phyloP scores from a whole-genome alignment of 1,140 invertebrate genomes.

The Caenorhabditis tropicalis region DNA sequence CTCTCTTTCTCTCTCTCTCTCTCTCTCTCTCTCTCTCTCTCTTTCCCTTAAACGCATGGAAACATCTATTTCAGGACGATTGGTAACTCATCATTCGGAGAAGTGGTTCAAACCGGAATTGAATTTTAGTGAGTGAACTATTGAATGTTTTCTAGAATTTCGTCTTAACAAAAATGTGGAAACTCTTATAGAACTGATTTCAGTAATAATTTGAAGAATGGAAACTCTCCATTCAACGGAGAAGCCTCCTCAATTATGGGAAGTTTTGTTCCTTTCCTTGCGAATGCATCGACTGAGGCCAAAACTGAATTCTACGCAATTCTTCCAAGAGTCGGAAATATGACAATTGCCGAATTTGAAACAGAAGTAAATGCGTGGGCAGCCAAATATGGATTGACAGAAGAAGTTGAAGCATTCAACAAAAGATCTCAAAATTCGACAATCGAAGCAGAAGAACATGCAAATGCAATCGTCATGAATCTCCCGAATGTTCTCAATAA shows the following conservation, averaged over 20 bases:
- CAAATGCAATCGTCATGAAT: neutral
- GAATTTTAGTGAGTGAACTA: neutral
- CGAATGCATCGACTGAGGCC: neutral
- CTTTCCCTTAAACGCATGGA: too few relatives aligned
- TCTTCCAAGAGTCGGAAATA: slow-evolving; percentile 18
- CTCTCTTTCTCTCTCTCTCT: too few relatives aligned
- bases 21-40: too few relatives aligned
- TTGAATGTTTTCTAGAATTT: too few relatives aligned
- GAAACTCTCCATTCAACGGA: neutral
- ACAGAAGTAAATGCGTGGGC: neutral
- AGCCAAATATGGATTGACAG: neutral
- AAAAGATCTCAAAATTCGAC: neutral
- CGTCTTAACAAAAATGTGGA: too few relatives aligned
- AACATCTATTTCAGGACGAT: neutral
- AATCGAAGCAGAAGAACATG: neutral
- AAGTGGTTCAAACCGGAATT: neutral
- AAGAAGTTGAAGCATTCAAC: slow-evolving; percentile 26
- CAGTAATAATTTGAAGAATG: slow-evolving; percentile 17
- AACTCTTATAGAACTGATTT: too few relatives aligned
- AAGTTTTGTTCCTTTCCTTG: slow-evolving; percentile 17
- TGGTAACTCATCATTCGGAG: neutral
- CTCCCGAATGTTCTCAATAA: slow-evolving; percentile 21
- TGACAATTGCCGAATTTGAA: slow-evolving; percentile 18
- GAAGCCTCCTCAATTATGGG: neutral
- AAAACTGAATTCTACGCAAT: slow-evolving; percentile 7